These are phyloP conservation scores for Echeneis naucrates DNA, from an alignment of 2,797 vertebrate species.

Conservation along the genomic window DNA sequence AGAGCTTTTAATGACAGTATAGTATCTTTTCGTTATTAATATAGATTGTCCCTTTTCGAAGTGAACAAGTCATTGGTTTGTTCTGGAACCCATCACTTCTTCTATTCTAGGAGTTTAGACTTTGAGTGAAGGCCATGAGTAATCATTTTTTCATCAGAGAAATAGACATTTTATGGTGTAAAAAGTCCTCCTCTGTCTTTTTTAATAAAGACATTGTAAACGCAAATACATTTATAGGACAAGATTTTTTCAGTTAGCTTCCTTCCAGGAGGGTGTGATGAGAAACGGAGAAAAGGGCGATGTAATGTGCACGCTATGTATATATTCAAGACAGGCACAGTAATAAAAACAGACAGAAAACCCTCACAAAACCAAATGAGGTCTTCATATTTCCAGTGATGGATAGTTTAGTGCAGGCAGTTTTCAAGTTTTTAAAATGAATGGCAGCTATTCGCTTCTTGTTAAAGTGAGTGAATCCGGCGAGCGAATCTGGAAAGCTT, in stretches of 20 bases:
- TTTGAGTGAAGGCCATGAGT: background rate
- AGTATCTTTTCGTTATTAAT: background rate
- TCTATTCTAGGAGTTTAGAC: too few species aligned
- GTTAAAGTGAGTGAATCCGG: background rate
- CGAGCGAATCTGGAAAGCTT: background rate
- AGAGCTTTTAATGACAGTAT: too few species aligned
- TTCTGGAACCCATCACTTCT: background rate
- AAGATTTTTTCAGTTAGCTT: constrained; percentile 16
- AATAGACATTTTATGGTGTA: background rate
- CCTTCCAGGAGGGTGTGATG: constrained; percentile 22
- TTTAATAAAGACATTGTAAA: constrained; percentile 16
- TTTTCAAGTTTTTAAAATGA: constrained; percentile 18
- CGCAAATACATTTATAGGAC: constrained; percentile 8
- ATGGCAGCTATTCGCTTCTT: background rate
- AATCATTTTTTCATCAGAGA: background rate
- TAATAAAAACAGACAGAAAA: constrained; percentile 29
- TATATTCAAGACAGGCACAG: constrained; percentile 30
- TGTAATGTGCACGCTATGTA: constrained; percentile 14
- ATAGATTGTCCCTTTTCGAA: background rate
- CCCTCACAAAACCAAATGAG: constrained; percentile 26
- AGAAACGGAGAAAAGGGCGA: constrained; percentile 40
- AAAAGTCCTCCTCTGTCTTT: background rate
- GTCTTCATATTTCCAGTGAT: constrained; percentile 37
- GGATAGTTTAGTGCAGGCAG: constrained; percentile 20
- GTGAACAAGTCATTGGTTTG: background rate